Evolutionary conservation across 2,113 vertebrate species (phyloP).

Genomic region (Procavia capensis): DNA sequence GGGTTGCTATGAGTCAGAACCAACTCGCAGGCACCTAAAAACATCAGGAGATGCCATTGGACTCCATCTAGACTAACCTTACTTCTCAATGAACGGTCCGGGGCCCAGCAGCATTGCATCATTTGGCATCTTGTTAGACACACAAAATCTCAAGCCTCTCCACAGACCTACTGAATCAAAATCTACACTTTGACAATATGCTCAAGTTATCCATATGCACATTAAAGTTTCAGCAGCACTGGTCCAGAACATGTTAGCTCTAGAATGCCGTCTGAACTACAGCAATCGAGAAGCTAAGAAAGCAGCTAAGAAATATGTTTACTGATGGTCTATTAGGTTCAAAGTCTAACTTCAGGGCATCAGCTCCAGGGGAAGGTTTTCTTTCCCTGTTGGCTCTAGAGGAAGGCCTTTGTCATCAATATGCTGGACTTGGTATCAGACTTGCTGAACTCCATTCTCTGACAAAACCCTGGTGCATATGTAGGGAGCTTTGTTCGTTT

Average conservation of each 20-base stretch:
- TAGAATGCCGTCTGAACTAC: not conserved
- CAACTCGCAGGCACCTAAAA: no score
- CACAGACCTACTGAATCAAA: not conserved
- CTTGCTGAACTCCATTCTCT: not conserved
- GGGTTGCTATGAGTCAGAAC: no score
- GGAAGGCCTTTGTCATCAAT: no score
- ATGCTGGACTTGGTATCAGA: not conserved
- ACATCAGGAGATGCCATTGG: not conserved
- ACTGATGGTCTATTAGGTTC: no score
- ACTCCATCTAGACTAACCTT: not conserved
- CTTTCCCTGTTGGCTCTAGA: no score
- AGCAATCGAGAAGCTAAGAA: not conserved
- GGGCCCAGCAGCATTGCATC: no score
- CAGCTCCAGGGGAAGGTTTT: no score
- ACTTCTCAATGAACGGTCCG: not conserved
- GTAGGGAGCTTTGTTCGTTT: not conserved
- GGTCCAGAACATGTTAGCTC: not conserved
- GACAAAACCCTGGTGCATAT: no score
- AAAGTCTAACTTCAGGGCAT: no score
- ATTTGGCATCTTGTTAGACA: not conserved
- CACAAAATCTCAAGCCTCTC: not conserved
- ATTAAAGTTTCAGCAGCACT: not conserved
- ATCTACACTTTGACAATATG: not conserved
- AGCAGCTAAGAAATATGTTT: no score
- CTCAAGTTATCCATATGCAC: not conserved